Conservation (phyloP, 2,888 invertebrate genomes). For the Polydrusus cervinus region DNA sequence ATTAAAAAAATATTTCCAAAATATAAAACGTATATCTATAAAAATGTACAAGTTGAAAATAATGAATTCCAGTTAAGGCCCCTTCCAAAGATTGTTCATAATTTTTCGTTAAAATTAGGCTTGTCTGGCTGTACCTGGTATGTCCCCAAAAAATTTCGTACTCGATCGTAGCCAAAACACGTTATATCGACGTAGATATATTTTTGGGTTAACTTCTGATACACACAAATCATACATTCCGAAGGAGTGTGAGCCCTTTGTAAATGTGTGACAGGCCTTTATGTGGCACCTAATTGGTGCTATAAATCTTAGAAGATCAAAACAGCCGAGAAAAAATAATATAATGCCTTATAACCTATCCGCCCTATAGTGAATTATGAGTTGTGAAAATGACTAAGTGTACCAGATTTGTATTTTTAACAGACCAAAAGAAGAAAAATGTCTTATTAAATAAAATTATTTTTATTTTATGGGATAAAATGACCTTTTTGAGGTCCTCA, state of each 20-base stretch:
- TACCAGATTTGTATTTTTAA: constrained; percentile 21
- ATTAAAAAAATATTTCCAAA: too few species aligned
- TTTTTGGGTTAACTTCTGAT: constrained; percentile 42
- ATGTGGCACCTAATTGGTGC: constrained; percentile 45
- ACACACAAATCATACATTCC: constrained; percentile 47
- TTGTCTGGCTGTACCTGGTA: too few species aligned
- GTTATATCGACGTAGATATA: constrained; percentile 33
- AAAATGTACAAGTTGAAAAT: too few species aligned
- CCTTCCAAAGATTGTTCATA: too few species aligned
- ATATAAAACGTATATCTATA: too few species aligned
- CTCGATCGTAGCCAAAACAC: neutral
- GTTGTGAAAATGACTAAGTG: constrained; percentile 25
- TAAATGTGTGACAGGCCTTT: constrained; percentile 45
- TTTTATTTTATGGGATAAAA: neutral
- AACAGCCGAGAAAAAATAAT: constrained; percentile 43
- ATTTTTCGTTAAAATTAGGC: too few species aligned
- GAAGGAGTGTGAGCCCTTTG: constrained; percentile 36
- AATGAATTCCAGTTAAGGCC: too few species aligned
- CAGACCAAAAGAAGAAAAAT: constrained; percentile 1
- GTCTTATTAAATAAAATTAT: neutral
- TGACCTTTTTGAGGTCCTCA: neutral
- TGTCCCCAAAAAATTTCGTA: neutral
- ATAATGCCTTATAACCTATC: constrained; percentile 48
- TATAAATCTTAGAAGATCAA: constrained; percentile 48
- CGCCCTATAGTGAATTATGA: constrained; percentile 44